phyloP scores from a whole-genome alignment of 1,140 invertebrate species.

The Euura saliciscinereae region DNA sequence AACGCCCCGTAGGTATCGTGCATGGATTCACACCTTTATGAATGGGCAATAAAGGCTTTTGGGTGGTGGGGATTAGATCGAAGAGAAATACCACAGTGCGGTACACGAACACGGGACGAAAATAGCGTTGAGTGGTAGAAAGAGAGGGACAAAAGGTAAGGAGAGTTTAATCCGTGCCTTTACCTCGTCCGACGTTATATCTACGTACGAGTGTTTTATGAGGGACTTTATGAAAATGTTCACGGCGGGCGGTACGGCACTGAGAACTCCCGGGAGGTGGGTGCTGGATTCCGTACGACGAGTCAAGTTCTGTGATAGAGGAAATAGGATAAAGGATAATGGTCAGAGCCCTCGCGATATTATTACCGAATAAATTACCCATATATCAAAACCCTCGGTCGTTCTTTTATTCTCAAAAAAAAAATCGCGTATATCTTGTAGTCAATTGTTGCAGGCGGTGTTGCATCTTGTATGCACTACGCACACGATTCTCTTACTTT shows the following conservation, averaged over 20 bases:
- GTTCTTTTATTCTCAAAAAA: not conserved
- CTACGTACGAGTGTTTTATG: conserved; percentile 4
- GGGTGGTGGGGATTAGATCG: conserved; percentile 2
- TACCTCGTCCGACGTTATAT: not conserved
- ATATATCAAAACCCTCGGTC: not conserved
- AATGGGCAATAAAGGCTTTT: conserved; percentile 1
- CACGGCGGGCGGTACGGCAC: not conserved
- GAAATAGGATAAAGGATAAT: not conserved
- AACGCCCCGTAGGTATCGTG: not conserved
- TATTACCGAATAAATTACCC: not conserved
- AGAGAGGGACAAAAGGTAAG: not conserved
- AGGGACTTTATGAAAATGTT: conserved; percentile 4
- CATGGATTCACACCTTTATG: conserved; percentile 7
- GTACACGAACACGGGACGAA: too few species aligned
- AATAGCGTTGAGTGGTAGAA: not conserved
- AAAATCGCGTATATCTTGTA: not conserved
- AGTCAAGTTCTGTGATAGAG: not conserved
- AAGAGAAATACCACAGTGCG: not conserved
- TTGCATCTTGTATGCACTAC: too few species aligned
- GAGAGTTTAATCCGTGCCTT: not conserved
- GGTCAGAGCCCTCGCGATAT: not conserved
- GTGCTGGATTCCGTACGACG: not conserved
- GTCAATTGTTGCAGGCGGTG: not conserved
- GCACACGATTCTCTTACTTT: too few species aligned
- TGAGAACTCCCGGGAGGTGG: not conserved